Conservation (phyloP, 2,113 vertebrate genomes). For the Stigmatopora nigra region DNA sequence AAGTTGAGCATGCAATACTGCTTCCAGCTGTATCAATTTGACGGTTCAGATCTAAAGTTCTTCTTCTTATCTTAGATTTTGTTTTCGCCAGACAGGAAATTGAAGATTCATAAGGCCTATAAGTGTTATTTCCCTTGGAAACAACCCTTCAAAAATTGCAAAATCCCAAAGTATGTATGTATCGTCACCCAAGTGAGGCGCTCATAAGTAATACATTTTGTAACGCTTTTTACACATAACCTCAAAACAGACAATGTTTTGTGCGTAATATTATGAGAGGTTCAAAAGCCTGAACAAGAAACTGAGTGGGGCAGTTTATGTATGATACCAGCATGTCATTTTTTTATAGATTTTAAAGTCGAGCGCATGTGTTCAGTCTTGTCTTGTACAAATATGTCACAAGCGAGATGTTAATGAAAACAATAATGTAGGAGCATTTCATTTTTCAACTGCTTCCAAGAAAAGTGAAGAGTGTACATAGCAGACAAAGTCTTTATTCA, state of each 20-base stretch:
- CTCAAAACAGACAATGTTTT: not conserved
- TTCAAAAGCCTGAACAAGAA: not conserved
- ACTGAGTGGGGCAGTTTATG: not conserved
- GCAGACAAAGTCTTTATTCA: not conserved
- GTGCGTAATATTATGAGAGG: not conserved
- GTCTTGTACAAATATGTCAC: not conserved
- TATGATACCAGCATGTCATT: no score
- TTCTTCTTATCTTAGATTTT: not conserved
- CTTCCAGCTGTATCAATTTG: not conserved
- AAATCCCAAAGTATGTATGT: slow-evolving; percentile 22
- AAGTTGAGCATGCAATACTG: not conserved
- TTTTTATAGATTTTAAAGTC: no score
- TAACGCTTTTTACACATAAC: no score
- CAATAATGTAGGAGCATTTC: no score
- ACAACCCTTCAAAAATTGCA: slow-evolving; percentile 16
- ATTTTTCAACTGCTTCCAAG: no score
- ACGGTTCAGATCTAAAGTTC: not conserved
- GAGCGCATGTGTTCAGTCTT: not conserved
- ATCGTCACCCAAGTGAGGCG: slow-evolving; percentile 21
- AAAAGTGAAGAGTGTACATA: not conserved
- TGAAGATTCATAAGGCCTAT: not conserved
- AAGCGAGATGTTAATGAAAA: not conserved
- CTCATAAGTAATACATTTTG: slow-evolving; percentile 17
- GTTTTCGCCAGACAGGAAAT: not conserved
- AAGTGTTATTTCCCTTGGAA: not conserved